Base-by-base conservation (phyloP, 1,140 invertebrate genomes). In the Pissodes strobi region DNA sequence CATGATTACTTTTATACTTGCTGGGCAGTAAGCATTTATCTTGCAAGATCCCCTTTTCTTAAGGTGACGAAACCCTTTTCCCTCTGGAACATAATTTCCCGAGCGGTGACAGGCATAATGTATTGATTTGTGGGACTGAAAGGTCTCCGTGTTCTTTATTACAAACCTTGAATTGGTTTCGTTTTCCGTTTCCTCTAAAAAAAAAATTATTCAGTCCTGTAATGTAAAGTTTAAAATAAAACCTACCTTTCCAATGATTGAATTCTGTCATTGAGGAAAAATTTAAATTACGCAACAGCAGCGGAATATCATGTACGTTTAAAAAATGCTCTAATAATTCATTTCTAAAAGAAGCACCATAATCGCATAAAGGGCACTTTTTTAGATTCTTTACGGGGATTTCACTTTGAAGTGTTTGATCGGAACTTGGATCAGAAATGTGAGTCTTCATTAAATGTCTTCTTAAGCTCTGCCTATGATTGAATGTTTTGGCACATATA, bases 1-100 rank as follows among this genome's bases (percentile, higher is more conserved):
- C 12, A 34, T 34, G 5, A 49, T 23, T 43, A 65, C 22, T 46
- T 58, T 30, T 13, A 58, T 65, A 41, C n/a, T 45, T 12, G 41
- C 63, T 17, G 55, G 63, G 13, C 63, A 65, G 19, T 39, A 65
- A 48, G 45, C 56, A 51, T 51, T 51, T 2, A 65, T 65, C 15
- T 65, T 65, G n/a, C 39, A 51, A 12, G 15, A 22, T 12, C 63
- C 63, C 43, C 60, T 30, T 10, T 23, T 49, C 34, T 65, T 65
- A 8, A 65, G n/a, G 12, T 43, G 23, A 17, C 62, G 17, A 5
- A 49, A 10, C 12, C 63, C 39, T 52, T 66, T 60, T 19, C 45
- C 48, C 37, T 60, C 41, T 12, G 63, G 12, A 12, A 23, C n/a
- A 39, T 51, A 65, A 12, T 23, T 46, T 2, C 63, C 63, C 12